Conservation (phyloP, 2,113 vertebrate species). For the Heteronetta atricapilla region DNA sequence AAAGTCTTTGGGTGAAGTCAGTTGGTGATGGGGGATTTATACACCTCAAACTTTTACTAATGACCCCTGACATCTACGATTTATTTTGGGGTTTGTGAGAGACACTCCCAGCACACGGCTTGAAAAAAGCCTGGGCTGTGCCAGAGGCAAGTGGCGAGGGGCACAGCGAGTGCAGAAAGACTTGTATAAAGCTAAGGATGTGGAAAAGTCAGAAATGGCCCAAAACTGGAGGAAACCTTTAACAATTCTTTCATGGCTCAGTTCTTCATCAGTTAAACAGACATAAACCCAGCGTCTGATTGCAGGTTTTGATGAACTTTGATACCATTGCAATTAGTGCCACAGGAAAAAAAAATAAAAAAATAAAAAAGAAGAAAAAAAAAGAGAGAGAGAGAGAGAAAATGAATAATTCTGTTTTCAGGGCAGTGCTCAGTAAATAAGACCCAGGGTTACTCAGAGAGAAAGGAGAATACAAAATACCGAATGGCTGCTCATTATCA, state of each 20-base stretch:
- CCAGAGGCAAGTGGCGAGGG: background rate
- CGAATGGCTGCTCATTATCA: background rate
- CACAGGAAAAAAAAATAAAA: background rate
- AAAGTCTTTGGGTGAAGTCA: background rate
- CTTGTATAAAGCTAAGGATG: background rate
- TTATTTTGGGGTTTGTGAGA: background rate
- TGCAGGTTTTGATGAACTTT: background rate
- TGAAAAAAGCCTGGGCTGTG: background rate
- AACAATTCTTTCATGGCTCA: background rate
- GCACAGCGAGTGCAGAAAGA: background rate
- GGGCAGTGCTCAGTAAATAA: background rate
- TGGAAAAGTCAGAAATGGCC: background rate
- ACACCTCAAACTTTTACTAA: background rate
- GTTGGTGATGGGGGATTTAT: background rate
- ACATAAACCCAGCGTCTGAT: background rate
- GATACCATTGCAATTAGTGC: background rate
- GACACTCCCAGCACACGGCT: background rate
- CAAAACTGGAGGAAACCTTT: background rate
- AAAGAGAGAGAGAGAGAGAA: background rate
- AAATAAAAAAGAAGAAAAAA: background rate
- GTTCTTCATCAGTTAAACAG: background rate
- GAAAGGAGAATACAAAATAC: constrained; percentile 12
- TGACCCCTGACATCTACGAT: background rate
- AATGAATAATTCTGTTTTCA: background rate
- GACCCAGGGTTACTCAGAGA: background rate